Base-by-base conservation (phyloP, 1,140 invertebrate genomes). In the Scaptomyza graminum region DNA sequence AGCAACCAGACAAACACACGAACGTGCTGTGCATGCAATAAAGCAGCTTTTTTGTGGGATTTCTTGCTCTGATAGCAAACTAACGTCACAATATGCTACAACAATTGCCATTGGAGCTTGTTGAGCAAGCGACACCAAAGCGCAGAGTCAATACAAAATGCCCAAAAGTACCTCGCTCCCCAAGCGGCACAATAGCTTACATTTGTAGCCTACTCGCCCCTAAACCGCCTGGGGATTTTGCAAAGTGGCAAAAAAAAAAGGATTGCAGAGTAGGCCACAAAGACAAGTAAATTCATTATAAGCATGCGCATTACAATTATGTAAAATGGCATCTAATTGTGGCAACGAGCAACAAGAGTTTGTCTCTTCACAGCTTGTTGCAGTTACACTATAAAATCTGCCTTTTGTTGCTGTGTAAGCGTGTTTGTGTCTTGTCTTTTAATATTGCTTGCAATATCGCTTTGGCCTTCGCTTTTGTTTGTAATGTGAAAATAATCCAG, bases 1-100 rank as follows among this genome's bases (percentile, higher is more conserved):
- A 16, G 25, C 68, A 76, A 51, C 59, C 79, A 83, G 79, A 83
- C 84, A 88, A 88, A 88, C 83, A 87, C 67, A 83, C 66, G 76
- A 71, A 88, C 83, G 83, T 88, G 83, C 83, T 88, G 72, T 82
- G 83, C 79, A 88, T 88, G 83, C 83, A 88, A 88, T 88, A 83
- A 79, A 88, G 79, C 65, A 87, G 83, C 77, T 87, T 83, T 87
- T 82, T 87, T 83, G 76, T 69, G 70, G 82, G 76, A 88, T 88
- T 88, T 88, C 76, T 85, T 73, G 83, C 75, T 56, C 71, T 71
- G 81, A 85, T 74, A 70, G 67, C 76, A 61, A 54, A 77, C 72
- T 70, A 87, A 81, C 69, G 74, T 71, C 82, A 87, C 81, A 85
- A 85, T 85, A 85, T 85, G 81, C 81, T 85, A 70, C 69, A 80